Percentiles rank a stretch among this genome's conserved stretches.
These are phyloP conservation scores for Meloe dianella DNA, from an alignment of 2,888 invertebrate species.

Conservation along the genomic window DNA sequence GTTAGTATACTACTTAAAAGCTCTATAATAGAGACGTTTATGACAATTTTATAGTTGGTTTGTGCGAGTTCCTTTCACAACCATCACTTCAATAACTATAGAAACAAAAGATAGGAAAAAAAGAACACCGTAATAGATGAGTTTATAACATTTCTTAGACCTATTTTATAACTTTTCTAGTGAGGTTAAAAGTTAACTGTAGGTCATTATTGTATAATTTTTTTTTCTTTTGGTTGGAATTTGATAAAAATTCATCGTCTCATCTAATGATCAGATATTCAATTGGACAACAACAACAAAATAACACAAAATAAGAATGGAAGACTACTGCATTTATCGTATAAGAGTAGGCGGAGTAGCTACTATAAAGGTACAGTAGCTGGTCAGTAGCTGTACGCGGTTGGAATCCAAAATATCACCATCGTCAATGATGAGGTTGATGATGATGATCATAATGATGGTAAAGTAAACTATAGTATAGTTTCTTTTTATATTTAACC, in stretches of 20 bases:
- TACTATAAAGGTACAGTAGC: constrained; percentile 41
- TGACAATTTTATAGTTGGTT: constrained; percentile 42
- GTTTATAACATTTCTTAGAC: not conserved
- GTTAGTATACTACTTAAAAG: constrained; percentile 40
- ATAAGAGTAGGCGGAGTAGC: constrained; percentile 57
- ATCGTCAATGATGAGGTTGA: not conserved
- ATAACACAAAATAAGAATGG: constrained; percentile 25
- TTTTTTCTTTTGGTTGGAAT: not conserved
- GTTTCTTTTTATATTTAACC: not conserved
- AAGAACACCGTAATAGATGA: constrained; percentile 1
- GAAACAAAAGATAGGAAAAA: not conserved
- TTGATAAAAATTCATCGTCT: constrained; percentile 16
- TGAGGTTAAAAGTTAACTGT: not conserved
- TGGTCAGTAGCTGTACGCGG: constrained; percentile 52
- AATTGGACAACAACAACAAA: constrained; percentile 44
- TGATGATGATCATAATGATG: not conserved
- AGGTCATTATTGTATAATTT: not conserved
- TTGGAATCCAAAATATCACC: constrained; percentile 53
- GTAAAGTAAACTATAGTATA: constrained; percentile 1
- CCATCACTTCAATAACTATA: constrained; percentile 1
- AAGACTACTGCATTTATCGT: constrained; percentile 57
- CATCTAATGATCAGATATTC: constrained; percentile 49
- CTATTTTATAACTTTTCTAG: not conserved
- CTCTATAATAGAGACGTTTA: constrained; percentile 45
- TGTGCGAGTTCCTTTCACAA: constrained; percentile 34